Conservation (phyloP, 2,113 vertebrate species). For the Synodontis membranacea region DNA sequence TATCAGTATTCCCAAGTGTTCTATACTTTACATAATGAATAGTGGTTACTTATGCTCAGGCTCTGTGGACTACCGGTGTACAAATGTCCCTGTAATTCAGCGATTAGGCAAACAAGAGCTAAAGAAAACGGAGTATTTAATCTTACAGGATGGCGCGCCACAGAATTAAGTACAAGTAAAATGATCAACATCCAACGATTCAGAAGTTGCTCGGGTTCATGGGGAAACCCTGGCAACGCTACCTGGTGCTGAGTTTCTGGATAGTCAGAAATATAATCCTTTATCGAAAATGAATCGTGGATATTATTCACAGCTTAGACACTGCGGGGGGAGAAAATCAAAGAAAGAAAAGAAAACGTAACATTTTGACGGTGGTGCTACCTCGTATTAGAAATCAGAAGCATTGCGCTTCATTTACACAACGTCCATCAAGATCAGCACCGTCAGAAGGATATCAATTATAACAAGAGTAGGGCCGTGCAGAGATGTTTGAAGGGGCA, state of each 20-base stretch:
- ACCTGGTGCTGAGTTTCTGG: background rate
- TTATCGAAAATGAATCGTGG: background rate
- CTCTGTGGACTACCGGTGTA: background rate
- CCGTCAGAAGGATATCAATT: background rate
- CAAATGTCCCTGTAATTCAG: background rate
- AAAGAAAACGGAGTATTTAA: background rate
- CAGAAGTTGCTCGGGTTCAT: background rate
- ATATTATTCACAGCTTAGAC: background rate
- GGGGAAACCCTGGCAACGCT: background rate
- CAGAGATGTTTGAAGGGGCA: no score
- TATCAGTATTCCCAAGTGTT: background rate
- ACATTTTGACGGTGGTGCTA: background rate
- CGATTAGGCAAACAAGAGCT: background rate
- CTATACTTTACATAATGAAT: background rate
- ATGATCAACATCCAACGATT: background rate
- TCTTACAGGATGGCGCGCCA: background rate
- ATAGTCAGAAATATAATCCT: slow-evolving; percentile 21
- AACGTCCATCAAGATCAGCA: background rate
- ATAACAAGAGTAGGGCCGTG: background rate
- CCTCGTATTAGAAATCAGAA: background rate
- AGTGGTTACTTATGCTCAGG: background rate
- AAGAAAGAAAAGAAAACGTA: background rate
- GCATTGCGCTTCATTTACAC: background rate
- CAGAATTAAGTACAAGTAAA: background rate
- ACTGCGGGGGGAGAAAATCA: no score